These are phyloP conservation scores for Myrmophylax atrothorax DNA, from an alignment of 2,113 vertebrate species.

Conservation along the genomic window DNA sequence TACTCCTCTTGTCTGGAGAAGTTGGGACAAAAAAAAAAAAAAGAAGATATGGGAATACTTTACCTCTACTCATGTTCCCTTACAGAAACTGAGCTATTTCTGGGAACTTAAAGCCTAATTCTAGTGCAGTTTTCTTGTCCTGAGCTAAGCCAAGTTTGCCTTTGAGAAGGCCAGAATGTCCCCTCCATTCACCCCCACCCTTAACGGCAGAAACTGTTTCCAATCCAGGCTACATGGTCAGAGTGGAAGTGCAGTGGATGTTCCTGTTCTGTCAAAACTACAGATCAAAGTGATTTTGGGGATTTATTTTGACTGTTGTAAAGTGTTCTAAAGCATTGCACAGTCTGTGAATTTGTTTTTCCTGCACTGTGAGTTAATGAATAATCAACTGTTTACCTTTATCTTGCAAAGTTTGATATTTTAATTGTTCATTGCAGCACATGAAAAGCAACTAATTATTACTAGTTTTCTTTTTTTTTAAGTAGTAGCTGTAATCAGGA, in stretches of 20 bases:
- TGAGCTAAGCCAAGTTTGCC: background rate
- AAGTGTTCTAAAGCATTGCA: background rate
- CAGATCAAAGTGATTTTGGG: background rate
- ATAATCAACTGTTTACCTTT: background rate
- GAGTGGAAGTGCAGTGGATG: background rate
- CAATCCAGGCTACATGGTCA: background rate
- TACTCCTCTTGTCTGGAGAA: background rate
- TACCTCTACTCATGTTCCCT: background rate
- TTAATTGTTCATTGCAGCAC: background rate
- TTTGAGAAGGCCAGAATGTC: background rate
- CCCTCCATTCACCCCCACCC: background rate
- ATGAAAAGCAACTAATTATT: background rate
- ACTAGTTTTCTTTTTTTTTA: background rate
- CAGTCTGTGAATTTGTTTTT: background rate
- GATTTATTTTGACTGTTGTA: background rate
- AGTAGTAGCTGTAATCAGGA: background rate
- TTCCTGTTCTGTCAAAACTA: background rate
- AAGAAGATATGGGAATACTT: background rate
- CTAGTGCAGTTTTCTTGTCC: background rate
- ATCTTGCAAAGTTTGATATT: background rate
- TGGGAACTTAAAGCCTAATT: background rate
- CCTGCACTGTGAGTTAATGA: background rate
- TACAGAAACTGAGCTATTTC: background rate
- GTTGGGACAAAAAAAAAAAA: background rate
- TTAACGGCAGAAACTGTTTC: background rate